Evolutionary conservation across 2,888 invertebrate species (phyloP).

Genomic region (Amitus sp.): DNA sequence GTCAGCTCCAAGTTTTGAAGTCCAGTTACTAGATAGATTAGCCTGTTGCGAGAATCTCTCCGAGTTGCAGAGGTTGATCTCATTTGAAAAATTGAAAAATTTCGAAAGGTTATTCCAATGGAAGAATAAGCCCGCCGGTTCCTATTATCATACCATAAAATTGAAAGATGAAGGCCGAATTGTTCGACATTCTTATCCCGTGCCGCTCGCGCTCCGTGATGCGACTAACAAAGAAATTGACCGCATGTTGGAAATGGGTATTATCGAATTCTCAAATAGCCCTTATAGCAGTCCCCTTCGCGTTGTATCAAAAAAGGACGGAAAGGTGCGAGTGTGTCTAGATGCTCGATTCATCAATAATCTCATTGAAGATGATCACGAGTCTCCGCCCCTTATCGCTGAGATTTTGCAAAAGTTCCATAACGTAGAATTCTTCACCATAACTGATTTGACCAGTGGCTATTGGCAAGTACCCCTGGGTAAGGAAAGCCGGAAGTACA

Average conservation of each 20-base stretch:
- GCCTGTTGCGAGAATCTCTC: no score
- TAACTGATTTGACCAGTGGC: constrained; percentile 33
- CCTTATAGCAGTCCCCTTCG: not conserved
- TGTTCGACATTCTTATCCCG: not conserved
- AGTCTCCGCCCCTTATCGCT: constrained; percentile 37
- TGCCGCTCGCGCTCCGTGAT: not conserved
- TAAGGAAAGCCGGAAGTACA: constrained; percentile 19
- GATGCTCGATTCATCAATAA: not conserved
- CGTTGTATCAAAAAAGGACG: not conserved
- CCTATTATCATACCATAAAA: not conserved
- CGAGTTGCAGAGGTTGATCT: no score
- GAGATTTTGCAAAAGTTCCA: constrained; percentile 35
- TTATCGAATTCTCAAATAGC: not conserved
- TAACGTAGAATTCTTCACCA: constrained; percentile 24
- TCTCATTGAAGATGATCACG: constrained; percentile 41
- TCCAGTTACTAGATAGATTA: no score
- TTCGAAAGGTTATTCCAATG: not conserved
- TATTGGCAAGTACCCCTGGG: constrained; percentile 43
- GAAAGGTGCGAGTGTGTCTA: not conserved
- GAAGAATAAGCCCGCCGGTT: not conserved
- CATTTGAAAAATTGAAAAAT: no score
- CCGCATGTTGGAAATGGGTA: not conserved
- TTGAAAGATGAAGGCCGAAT: not conserved
- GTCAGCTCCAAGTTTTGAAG: no score
- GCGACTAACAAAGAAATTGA: not conserved